Evolutionary conservation across 2,888 invertebrate species (phyloP).

Genomic region (Noctua fimbriata): DNA sequence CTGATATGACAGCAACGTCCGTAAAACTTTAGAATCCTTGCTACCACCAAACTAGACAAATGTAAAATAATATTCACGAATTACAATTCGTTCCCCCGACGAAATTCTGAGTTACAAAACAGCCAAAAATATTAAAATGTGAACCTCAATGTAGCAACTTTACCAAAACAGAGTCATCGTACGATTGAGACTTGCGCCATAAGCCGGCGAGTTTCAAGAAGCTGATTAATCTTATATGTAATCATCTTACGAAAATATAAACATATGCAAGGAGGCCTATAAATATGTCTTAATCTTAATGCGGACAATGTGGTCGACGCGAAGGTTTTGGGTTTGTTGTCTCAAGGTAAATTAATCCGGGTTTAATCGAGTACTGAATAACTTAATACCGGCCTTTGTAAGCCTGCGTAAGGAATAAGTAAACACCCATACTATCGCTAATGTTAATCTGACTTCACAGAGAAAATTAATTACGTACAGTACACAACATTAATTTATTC

Average conservation of each 20-base stretch:
- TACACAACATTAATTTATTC: not conserved
- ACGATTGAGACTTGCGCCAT: constrained; percentile 53
- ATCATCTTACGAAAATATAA: constrained; percentile 58
- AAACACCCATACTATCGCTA: constrained; percentile 15
- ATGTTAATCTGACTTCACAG: not conserved
- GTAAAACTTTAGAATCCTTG: not conserved
- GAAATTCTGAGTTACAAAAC: constrained; percentile 37
- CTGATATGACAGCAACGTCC: constrained; percentile 3
- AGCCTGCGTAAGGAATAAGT: constrained; percentile 22
- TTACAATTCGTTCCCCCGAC: not conserved
- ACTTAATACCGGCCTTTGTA: constrained; percentile 31
- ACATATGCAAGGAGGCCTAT: constrained; percentile 39
- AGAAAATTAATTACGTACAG: not conserved
- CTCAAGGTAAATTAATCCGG: constrained; percentile 29
- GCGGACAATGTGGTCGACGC: constrained; percentile 30
- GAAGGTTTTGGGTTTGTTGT: constrained; percentile 29
- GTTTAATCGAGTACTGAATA: constrained; percentile 31
- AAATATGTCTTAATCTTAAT: constrained; percentile 58
- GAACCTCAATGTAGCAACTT: constrained; percentile 51
- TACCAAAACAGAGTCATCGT: constrained; percentile 47
- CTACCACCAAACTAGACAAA: not conserved
- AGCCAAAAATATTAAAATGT: constrained; percentile 6
- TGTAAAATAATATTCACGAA: not conserved
- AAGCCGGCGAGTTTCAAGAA: constrained; percentile 37
- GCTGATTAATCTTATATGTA: constrained; percentile 48